Evolutionary conservation across 2,113 vertebrate genomes (phyloP).

Genomic region (Microtus pennsylvanicus): DNA sequence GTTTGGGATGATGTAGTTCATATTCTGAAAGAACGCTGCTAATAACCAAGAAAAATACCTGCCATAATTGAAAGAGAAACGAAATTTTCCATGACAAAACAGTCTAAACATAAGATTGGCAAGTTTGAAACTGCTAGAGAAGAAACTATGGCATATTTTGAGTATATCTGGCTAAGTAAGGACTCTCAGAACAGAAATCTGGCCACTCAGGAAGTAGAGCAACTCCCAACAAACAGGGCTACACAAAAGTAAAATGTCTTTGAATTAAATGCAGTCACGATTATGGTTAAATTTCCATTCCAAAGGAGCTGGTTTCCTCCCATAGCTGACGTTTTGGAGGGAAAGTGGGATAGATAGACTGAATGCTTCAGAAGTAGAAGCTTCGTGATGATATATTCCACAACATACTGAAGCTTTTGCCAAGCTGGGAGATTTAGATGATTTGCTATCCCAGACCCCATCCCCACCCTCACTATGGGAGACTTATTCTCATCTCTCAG

Average conservation of each 20-base stretch:
- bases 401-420: not conserved
- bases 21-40: not conserved
- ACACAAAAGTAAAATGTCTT: not conserved
- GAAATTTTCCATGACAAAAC: not conserved
- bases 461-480: rapidly evolving
- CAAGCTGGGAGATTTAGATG: not conserved
- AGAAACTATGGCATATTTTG: too few species aligned
- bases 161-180: not conserved
- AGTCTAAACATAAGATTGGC: not conserved
- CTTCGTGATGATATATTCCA: not conserved
- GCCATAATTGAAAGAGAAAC: not conserved
- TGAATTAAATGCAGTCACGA: conserved; percentile 31
- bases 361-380: not conserved
- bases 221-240: not conserved
- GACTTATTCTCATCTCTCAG: not conserved
- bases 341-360: not conserved
- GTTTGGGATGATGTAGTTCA: not conserved
- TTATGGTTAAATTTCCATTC: conserved; percentile 26
- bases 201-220: conserved; percentile 6
- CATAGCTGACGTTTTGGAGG: not conserved
- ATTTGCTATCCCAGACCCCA: not conserved
- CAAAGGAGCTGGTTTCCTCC: not conserved
- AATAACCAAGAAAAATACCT: not conserved
- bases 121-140: not conserved
- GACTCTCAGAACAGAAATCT: not conserved